Conservation (phyloP, 2,888 invertebrate species). For the Lasius fuliginosus region DNA sequence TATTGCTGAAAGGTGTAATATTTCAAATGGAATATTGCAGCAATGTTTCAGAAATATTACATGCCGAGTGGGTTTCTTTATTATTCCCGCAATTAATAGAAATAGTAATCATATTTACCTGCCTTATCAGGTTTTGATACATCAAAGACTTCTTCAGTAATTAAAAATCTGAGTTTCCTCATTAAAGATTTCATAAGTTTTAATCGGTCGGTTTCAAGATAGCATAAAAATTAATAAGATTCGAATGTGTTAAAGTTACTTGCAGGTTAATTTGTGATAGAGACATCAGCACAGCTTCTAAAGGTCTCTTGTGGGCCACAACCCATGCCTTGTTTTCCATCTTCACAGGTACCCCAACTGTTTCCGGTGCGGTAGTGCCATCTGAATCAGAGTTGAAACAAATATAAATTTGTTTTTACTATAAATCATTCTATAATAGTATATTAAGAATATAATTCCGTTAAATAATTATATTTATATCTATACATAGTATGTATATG, state of each 20-base stretch:
- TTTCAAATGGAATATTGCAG: too few species aligned
- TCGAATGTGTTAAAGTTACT: neutral
- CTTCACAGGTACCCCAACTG: constrained; percentile 86
- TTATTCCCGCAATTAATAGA: neutral
- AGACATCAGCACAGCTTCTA: constrained; percentile 87
- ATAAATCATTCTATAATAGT: neutral
- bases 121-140: neutral
- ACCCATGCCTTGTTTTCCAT: constrained; percentile 84
- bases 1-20: too few species aligned
- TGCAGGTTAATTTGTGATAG: constrained; percentile 42
- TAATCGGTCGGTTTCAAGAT: neutral
- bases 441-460: neutral
- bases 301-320: constrained; percentile 88
- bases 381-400: neutral
- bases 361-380: constrained; percentile 88
- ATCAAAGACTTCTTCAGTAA: neutral
- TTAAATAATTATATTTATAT: neutral
- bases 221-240: neutral
- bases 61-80: too few species aligned
- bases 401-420: neutral
- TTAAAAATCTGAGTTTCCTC: neutral
- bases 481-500: too few species aligned
- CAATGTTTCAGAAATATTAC: too few species aligned
- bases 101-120: neutral
- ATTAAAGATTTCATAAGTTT: neutral